Conservation (phyloP, 30 jellyfish, hydroid and myxozoan species). For the Pseudorhiza aurosa region DNA sequence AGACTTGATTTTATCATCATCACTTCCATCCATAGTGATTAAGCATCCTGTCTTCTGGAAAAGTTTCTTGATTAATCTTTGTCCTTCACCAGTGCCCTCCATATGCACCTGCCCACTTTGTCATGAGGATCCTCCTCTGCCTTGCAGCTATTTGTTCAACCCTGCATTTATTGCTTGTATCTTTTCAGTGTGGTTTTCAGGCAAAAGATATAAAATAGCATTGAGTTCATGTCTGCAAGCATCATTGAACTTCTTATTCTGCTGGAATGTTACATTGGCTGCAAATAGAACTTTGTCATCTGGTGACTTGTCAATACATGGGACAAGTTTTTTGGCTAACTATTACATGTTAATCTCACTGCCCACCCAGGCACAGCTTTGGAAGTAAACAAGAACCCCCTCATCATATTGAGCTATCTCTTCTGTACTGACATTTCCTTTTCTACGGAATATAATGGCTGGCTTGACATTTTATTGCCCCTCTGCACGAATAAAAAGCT, state of each 20-base stretch:
- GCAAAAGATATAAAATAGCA: conserved; percentile 41
- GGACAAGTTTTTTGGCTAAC: conserved; percentile 25
- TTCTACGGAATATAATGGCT: conserved; percentile 37
- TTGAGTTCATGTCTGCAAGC: conserved; percentile 45
- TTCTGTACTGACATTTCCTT: too few relatives aligned
- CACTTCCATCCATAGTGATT: conserved; percentile 48
- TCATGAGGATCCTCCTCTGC: conserved; percentile 37
- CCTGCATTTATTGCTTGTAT: conserved; percentile 67
- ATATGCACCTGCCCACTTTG: conserved; percentile 63
- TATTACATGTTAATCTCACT: conserved; percentile 32
- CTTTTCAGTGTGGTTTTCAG: conserved; percentile 33
- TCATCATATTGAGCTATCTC: conserved; percentile 30
- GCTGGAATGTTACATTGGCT: conserved; percentile 56
- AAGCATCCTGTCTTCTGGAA: conserved; percentile 42
- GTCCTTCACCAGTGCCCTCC: too few relatives aligned
- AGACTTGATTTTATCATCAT: conserved; percentile 22
- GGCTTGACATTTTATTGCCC: conserved; percentile 49
- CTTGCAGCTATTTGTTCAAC: conserved; percentile 30
- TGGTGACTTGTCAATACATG: conserved; percentile 41
- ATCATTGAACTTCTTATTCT: conserved; percentile 27
- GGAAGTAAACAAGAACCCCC: conserved; percentile 27
- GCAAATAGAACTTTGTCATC: conserved; percentile 41
- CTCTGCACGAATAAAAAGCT: conserved; percentile 46
- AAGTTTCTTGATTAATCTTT: conserved; percentile 27
- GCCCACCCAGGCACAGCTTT: conserved; percentile 51